phyloP scores from a whole-genome alignment of 2,797 vertebrate genomes.

The Muraenolepis orangiensis region DNA sequence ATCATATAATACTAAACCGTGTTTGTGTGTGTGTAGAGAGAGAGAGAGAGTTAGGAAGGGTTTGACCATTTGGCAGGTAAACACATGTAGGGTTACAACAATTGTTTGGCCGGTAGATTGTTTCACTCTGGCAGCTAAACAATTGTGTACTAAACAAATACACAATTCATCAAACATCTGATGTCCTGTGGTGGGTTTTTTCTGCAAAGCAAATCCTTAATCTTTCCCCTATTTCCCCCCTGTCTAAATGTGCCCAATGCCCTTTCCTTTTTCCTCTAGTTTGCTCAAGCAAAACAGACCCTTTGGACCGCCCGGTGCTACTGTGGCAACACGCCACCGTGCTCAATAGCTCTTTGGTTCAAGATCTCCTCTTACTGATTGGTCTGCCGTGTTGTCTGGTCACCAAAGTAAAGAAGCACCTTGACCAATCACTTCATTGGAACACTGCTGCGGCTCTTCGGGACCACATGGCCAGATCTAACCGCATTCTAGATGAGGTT shows the following conservation, averaged over 20 bases:
- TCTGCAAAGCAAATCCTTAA: neutral
- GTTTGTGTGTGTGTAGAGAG: too few relatives aligned
- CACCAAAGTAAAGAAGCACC: conserved; percentile 19
- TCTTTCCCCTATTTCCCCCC: neutral
- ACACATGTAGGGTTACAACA: too few relatives aligned
- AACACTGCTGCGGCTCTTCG: conserved; percentile 8
- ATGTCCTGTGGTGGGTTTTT: neutral
- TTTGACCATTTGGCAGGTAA: too few relatives aligned
- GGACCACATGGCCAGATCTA: conserved; percentile 25
- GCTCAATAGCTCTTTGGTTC: neutral
- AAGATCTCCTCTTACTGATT: conserved; percentile 27
- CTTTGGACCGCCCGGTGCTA: conserved; percentile 38
- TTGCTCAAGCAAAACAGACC: conserved; percentile 41
- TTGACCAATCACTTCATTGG: conserved; percentile 34
- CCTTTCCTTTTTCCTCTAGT: conserved; percentile 9
- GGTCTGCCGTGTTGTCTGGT: conserved; percentile 17
- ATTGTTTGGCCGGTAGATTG: too few relatives aligned
- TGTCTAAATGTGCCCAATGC: neutral
- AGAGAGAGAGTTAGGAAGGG: too few relatives aligned
- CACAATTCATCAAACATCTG: too few relatives aligned
- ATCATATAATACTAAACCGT: neutral
- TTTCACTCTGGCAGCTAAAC: too few relatives aligned
- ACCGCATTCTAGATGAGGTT: neutral
- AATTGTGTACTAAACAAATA: too few relatives aligned
- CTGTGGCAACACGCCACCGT: conserved; percentile 37